phyloP scores from a whole-genome alignment of 1,140 invertebrate species.

The Globodera ellingtonae region DNA sequence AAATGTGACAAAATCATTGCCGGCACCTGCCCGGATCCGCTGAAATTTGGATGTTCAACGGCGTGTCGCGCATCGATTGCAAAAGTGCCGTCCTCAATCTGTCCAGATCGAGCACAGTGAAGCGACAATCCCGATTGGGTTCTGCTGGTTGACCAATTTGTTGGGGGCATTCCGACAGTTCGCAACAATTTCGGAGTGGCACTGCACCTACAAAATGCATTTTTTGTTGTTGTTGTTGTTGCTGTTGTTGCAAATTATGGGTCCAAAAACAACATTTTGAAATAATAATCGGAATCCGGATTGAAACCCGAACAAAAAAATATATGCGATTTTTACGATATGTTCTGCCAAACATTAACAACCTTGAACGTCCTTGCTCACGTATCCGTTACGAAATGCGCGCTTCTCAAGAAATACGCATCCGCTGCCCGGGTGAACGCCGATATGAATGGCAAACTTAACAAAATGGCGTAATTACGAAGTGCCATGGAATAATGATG shows the following conservation, averaged over 20 bases:
- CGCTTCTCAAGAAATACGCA: conserved; percentile 23
- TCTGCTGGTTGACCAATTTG: no score
- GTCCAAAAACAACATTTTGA: neutral
- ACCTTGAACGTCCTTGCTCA: conserved; percentile 28
- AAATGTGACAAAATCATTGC: neutral
- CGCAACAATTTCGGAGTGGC: conserved; percentile 32
- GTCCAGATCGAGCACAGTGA: neutral
- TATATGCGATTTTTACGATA: no score
- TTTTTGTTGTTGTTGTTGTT: neutral
- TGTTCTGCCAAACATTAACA: no score
- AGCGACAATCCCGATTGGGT: neutral
- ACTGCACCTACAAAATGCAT: conserved; percentile 18
- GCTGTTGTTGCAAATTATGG: neutral
- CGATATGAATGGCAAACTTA: conserved; percentile 43
- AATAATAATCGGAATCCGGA: no score
- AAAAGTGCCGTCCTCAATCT: neutral
- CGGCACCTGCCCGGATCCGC: conserved; percentile 28
- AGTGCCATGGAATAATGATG: no score
- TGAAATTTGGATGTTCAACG: conserved; percentile 33
- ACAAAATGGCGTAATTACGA: neutral
- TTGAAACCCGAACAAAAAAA: neutral
- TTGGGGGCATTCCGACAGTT: neutral
- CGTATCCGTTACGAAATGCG: conserved; percentile 34
- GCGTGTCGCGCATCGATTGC: neutral
- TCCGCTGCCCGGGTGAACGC: conserved; percentile 25